Percentiles rank a stretch among this genome's conserved stretches.
phyloP scores from a whole-genome alignment of 2,797 vertebrate genomes.

The Spinibarbus caldwelli region DNA sequence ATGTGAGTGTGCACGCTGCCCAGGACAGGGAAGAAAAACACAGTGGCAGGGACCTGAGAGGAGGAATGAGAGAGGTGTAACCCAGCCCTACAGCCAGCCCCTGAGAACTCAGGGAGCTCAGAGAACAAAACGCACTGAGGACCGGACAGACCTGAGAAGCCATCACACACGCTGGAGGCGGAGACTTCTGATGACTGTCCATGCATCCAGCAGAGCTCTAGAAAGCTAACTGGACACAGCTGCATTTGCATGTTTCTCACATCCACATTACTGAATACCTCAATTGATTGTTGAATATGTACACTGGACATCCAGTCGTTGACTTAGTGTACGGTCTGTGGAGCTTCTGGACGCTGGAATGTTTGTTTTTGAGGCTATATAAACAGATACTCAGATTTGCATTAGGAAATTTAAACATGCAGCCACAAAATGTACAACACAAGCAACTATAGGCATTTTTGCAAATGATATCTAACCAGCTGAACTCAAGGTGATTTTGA shows the following conservation, averaged over 20 bases:
- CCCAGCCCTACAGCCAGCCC: conserved; percentile 59
- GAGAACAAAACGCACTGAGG: conserved; percentile 49
- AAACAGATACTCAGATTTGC: not conserved
- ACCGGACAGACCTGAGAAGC: conserved; percentile 52
- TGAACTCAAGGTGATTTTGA: not conserved
- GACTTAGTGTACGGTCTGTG: not conserved
- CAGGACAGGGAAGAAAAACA: conserved; percentile 58
- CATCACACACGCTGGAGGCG: conserved; percentile 40
- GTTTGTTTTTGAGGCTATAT: not conserved
- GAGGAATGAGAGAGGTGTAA: conserved; percentile 65
- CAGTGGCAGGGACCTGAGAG: conserved; percentile 51
- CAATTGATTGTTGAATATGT: conserved; percentile 2
- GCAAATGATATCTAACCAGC: too few species aligned
- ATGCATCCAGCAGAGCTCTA: not conserved
- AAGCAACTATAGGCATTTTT: not conserved
- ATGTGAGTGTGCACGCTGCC: conserved; percentile 51
- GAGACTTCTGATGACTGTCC: conserved; percentile 44
- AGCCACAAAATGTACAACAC: not conserved
- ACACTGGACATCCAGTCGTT: not conserved
- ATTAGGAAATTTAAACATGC: not conserved
- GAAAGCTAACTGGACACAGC: conserved; percentile 20
- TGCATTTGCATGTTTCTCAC: conserved; percentile 3
- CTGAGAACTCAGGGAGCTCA: conserved; percentile 63
- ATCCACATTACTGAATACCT: conserved; percentile 3
- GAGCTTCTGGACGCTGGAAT: not conserved